Base-by-base conservation (phyloP, 2,888 invertebrate genomes). In the Falcaria lacertinaria region DNA sequence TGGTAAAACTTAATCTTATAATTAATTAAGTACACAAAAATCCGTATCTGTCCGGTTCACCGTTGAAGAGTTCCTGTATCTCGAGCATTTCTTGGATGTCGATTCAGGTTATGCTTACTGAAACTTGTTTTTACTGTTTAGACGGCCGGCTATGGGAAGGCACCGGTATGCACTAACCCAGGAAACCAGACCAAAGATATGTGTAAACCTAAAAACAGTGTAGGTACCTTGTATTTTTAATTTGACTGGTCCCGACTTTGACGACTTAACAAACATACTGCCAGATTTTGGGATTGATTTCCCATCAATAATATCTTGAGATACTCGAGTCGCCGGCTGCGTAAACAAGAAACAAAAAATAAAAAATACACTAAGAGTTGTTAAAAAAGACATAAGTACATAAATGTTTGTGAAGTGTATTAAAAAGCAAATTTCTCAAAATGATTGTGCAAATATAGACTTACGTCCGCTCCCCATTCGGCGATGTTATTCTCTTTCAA, bases 401-500 rank as follows among this genome's bases (percentile, higher is more conserved):
- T 5, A n/a, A 32, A 32, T 8, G 32, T 32, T 4, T 32, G 4
- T 32, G 32, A 32, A 19, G 19, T n/a, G n/a, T n/a, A n/a, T n/a
- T n/a, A n/a, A n/a, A n/a, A n/a, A n/a, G n/a, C 19, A 6, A 1
- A 19, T 19, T 19, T 19, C 0, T 4, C 3, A 19, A 19, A 19
- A 19, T 19, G 19, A 34, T 22, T 2, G 7, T 2, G 28, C 8
- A 1, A 42, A n/a, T 35, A 28, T 33, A 36, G 39, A 90, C 91
- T 91, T 83, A 94, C 94, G 74, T 97, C 95, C 15, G 93, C 92
- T 11, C 97, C 97, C 97, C 97, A 97, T 41, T 92, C 88, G 19
- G 94, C 94, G 54, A 97, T 93, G 49, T 92, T 93, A 71, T 94
- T 93, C 55, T 93, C 92, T 47, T 91, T 91, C 40, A 97, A 92